Percentiles rank a stretch among this genome's conserved stretches.
phyloP scores from a whole-genome alignment of 2,888 invertebrate species.

The Falcaria lacertinaria region DNA sequence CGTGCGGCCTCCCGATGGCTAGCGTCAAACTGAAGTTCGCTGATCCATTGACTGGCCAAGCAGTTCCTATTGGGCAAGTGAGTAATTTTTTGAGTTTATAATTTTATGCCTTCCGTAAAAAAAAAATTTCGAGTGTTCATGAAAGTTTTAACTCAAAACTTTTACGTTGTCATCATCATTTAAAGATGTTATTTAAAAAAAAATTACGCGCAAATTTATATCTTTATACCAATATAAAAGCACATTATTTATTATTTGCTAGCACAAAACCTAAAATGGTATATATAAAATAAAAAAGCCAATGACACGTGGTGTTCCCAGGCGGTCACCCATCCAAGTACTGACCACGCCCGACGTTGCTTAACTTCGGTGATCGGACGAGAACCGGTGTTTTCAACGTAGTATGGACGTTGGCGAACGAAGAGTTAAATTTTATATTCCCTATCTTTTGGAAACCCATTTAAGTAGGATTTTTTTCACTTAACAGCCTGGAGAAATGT shows the following conservation, averaged over 20 bases:
- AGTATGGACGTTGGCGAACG: conserved; percentile 52
- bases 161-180: too few relatives aligned
- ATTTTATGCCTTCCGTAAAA: too few relatives aligned
- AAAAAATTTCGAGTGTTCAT: too few relatives aligned
- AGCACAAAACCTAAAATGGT: too few relatives aligned
- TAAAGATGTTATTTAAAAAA: too few relatives aligned
- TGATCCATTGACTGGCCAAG: conserved; percentile 49
- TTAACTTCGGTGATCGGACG: conserved; percentile 72
- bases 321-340: conserved; percentile 73
- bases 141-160: too few relatives aligned
- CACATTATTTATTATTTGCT: too few relatives aligned
- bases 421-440: background rate
- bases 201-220: too few relatives aligned
- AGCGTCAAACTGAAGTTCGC: conserved; percentile 51
- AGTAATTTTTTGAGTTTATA: conserved; percentile 14
- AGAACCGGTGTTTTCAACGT: conserved; percentile 68
- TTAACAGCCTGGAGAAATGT: conserved; percentile 84
- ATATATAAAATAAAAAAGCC: too few relatives aligned
- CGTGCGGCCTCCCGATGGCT: conserved; percentile 56
- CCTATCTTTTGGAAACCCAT: too few relatives aligned
- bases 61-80: conserved; percentile 59
- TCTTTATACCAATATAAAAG: too few relatives aligned
- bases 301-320: conserved; percentile 52
- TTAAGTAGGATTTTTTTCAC: too few relatives aligned
- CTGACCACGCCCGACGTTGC: conserved; percentile 66